phyloP scores from a whole-genome alignment of 1,140 invertebrate species.

The Plodia interpunctella region DNA sequence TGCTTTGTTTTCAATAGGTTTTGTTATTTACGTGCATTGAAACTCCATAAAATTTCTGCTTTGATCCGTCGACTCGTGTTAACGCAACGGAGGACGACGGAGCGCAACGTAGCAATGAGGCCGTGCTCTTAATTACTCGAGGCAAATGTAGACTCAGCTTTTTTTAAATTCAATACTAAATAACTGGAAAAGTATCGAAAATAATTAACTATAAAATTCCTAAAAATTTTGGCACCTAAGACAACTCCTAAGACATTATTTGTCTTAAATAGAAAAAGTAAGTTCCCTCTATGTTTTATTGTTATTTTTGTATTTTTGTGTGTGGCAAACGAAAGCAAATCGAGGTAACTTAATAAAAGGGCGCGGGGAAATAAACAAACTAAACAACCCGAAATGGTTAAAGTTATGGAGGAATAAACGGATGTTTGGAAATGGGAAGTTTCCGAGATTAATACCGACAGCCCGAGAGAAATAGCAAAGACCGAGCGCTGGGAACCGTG shows the following conservation, averaged over 20 bases:
- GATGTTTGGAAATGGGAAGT: slow-evolving; percentile 2
- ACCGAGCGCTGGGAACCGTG: not conserved
- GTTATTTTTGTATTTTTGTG: not conserved
- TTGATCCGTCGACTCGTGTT: too few relatives aligned
- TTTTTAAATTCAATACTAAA: too few relatives aligned
- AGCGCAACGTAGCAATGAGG: too few relatives aligned
- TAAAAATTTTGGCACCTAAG: too few relatives aligned
- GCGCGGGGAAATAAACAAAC: not conserved
- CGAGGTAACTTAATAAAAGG: slow-evolving; percentile 3
- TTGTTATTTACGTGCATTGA: too few relatives aligned
- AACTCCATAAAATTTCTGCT: too few relatives aligned
- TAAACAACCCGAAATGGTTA: not conserved
- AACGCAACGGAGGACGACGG: too few relatives aligned
- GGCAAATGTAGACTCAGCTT: too few relatives aligned
- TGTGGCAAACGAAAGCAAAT: not conserved
- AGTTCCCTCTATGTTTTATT: not conserved
- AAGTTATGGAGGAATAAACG: not conserved
- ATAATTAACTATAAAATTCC: too few relatives aligned
- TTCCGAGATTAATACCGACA: not conserved
- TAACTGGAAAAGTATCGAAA: too few relatives aligned
- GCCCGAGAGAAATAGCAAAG: not conserved
- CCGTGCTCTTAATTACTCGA: too few relatives aligned
- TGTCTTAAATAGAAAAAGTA: not conserved
- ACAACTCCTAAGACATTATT: not conserved
- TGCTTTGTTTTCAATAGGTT: too few relatives aligned